Evolutionary conservation across 1,140 invertebrate species (phyloP).

Genomic region (Platyura marginata): DNA sequence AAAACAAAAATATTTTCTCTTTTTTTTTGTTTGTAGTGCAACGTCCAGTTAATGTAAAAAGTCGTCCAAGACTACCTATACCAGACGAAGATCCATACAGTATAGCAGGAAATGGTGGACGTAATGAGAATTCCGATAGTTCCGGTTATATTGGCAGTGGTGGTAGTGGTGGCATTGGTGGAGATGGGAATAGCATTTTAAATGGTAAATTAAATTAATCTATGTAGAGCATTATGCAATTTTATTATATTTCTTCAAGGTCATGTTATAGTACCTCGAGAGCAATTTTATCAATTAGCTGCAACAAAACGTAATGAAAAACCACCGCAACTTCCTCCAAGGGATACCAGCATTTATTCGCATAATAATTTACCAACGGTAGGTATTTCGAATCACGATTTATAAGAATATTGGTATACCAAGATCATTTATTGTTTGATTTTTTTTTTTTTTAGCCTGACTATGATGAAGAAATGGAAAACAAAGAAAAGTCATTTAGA

Average conservation of each 20-base stretch:
- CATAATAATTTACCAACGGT: conserved; percentile 78
- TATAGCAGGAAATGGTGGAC: conserved; percentile 29
- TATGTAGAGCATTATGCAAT: too few relatives aligned
- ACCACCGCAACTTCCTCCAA: conserved; percentile 79
- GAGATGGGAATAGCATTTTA: too few relatives aligned
- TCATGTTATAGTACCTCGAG: conserved; percentile 43
- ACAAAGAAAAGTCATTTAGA: not conserved
- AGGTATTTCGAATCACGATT: too few relatives aligned
- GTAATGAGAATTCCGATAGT: conserved; percentile 35
- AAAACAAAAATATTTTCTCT: not conserved
- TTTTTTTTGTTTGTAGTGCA: conserved; percentile 12
- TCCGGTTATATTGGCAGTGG: conserved; percentile 27
- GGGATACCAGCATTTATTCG: conserved; percentile 52
- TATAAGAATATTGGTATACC: too few relatives aligned
- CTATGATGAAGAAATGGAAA: conserved; percentile 1
- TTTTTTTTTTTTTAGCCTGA: not conserved
- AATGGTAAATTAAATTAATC: too few relatives aligned
- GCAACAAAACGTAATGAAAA: conserved; percentile 56
- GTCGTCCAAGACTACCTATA: conserved; percentile 42
- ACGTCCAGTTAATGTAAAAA: conserved; percentile 35
- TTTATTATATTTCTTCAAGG: too few relatives aligned
- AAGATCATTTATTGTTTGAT: too few relatives aligned
- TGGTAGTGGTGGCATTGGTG: conserved; percentile 5
- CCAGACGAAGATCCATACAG: conserved; percentile 50
- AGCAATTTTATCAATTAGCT: conserved; percentile 41